Evolutionary conservation across 30 jellyfish, hydroid and myxozoan species (phyloP).

Genomic region (Aurelia sp.): DNA sequence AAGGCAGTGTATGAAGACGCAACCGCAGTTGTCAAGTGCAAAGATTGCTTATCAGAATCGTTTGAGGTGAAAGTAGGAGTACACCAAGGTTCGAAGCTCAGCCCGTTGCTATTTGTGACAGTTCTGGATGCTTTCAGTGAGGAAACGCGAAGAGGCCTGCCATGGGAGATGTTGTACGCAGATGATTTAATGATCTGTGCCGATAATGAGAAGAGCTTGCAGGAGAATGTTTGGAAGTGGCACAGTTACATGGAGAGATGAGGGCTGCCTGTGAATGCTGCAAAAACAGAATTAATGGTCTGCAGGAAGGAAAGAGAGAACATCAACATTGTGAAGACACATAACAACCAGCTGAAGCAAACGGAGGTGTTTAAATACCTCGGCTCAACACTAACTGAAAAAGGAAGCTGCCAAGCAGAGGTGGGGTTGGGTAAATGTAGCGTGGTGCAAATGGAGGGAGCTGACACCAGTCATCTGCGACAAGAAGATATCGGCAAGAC

Average conservation of each 20-base stretch:
- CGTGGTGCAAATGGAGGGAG: too few species aligned
- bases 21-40: background rate
- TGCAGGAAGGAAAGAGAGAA: background rate
- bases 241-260: conserved; percentile 4
- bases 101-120: conserved; percentile 7
- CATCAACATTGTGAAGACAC: background rate
- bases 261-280: conserved; percentile 13
- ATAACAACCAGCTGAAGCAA: conserved; percentile 1
- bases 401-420: conserved; percentile 9
- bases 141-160: background rate
- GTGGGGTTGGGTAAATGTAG: too few species aligned
- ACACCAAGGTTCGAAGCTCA: conserved; percentile 4
- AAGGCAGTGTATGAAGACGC: background rate
- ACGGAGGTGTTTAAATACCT: background rate
- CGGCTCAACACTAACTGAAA: background rate
- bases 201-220: conserved; percentile 3
- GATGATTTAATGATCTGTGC: background rate
- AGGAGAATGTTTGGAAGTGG: conserved; percentile 3
- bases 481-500: conserved; percentile 15
- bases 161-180: background rate
- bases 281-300: conserved; percentile 14
- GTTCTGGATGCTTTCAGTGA: conserved; percentile 11
- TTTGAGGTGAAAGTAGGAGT: too few species aligned
- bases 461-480: conserved; percentile 18
- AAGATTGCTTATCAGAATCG: too few species aligned